Percentiles rank a stretch among this genome's conserved stretches.
phyloP scores from a whole-genome alignment of 2,113 vertebrate species.

The Antigone vipio region DNA sequence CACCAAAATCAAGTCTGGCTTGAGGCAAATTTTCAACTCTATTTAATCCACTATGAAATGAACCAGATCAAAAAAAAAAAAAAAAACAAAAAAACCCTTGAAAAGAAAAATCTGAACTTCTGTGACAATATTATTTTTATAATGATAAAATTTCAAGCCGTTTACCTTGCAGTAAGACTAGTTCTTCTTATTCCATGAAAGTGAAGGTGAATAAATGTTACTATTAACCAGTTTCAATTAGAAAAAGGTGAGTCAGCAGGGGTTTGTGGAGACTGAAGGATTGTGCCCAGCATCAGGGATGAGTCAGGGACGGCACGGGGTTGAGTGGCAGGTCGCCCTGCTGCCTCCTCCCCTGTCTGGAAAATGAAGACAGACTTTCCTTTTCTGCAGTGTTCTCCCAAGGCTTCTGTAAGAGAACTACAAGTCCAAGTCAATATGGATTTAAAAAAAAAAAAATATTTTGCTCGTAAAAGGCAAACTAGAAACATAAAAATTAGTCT shows the following conservation, averaged over 20 bases:
- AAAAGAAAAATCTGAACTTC: not conserved
- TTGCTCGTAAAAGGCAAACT: not conserved
- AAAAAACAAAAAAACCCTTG: not conserved
- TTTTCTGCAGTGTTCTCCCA: not conserved
- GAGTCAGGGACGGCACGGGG: not conserved
- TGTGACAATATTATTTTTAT: not conserved
- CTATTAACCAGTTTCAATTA: not conserved
- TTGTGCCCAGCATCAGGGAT: not conserved
- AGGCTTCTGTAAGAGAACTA: not conserved
- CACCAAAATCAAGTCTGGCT: not conserved
- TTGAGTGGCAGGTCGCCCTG: rapidly evolving
- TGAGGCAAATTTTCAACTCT: not conserved
- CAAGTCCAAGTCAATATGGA: not conserved
- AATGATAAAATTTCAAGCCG: not conserved
- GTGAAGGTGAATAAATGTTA: not conserved
- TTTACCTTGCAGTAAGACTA: not conserved
- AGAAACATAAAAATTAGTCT: not conserved
- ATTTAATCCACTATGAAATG: not conserved
- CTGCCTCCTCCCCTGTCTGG: not conserved
- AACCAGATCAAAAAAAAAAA: not conserved
- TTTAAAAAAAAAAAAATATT: not conserved
- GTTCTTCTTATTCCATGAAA: not conserved
- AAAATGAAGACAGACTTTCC: not conserved
- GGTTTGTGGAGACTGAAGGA: not conserved
- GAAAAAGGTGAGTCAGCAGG: not conserved